Percentiles rank a stretch among this genome's conserved stretches.
Conservation (phyloP, 1,140 invertebrate species). For the Drosophila bocqueti region DNA sequence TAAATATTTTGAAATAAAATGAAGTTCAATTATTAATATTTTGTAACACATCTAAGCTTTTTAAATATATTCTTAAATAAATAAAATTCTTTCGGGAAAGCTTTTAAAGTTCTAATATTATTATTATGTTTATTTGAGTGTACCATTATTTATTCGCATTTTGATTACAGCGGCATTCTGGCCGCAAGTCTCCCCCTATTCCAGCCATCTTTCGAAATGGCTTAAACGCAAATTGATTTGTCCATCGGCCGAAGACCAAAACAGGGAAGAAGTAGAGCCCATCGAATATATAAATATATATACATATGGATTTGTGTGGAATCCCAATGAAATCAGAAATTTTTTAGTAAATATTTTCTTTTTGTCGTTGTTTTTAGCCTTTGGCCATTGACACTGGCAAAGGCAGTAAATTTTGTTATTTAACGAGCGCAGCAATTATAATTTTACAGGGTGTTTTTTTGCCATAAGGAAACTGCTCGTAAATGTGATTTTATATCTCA, state of each 20-base stretch:
- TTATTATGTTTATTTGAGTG: slow-evolving; percentile 10
- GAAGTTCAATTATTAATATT: too few relatives aligned
- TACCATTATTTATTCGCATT: slow-evolving; percentile 19
- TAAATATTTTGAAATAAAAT: background rate
- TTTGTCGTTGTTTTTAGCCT: slow-evolving; percentile 25
- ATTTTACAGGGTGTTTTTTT: slow-evolving; percentile 11
- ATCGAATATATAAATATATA: too few relatives aligned
- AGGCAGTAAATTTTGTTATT: slow-evolving; percentile 35
- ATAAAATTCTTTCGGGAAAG: background rate
- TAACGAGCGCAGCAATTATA: slow-evolving; percentile 32
- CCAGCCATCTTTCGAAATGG: slow-evolving; percentile 4
- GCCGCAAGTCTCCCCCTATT: slow-evolving; percentile 18
- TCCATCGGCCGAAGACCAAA: slow-evolving; percentile 25
- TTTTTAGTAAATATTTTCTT: slow-evolving; percentile 48
- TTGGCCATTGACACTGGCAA: slow-evolving; percentile 39
- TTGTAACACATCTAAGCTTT: too few relatives aligned
- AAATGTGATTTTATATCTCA: slow-evolving; percentile 37
- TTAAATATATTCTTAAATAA: background rate
- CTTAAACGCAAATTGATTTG: slow-evolving; percentile 33
- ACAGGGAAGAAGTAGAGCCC: slow-evolving; percentile 4
- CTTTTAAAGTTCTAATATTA: background rate
- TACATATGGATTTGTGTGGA: background rate
- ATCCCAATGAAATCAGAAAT: slow-evolving; percentile 20
- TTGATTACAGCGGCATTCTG: slow-evolving; percentile 26
- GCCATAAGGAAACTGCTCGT: slow-evolving; percentile 34